Evolutionary conservation across 2,888 invertebrate species (phyloP), one percentile per base, ranked within the genome.

Genomic region (Odiellus spinosus): DNA sequence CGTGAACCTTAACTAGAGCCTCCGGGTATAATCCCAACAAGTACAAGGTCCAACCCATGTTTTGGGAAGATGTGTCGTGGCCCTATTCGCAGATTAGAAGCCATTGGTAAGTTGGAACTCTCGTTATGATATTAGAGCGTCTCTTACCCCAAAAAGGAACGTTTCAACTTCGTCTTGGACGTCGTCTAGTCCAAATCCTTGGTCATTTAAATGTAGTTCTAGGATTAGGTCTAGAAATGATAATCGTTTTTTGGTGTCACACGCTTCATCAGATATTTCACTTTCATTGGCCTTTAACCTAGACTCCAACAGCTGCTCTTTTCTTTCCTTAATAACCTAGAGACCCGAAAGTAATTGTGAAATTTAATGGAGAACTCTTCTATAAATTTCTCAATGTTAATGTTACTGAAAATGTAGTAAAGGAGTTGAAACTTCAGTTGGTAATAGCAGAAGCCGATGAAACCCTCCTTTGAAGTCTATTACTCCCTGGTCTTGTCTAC

Each of bases 41-140:
- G 32, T 78, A 81, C 14, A 83, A 68, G 63, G 79, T 77, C 69
- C 82, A 83, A 59, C 82, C 82, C 56, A 80, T 81, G 12, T 78
- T 82, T 19, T 82, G 80, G 4, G 82, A 81, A 3, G 82, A 82
- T 2, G 83, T 83, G 59, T 26, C 26, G 26, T 26, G 26, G 4
- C 42, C 49, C 26, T 26, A 8, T 8, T 4, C 26, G 26, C n/a
- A n/a, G n/a, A n/a, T n/a, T n/a, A 26, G 8, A 26, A 8, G 8
- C 26, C 26, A 26, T 26, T 26, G 8, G 8, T 26, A 26, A 6
- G 26, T 26, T 26, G 26, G 4, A 26, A 26, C 26, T 26, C n/a
- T n/a, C n/a, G n/a, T n/a, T n/a, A n/a, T n/a, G n/a, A n/a, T n/a
- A n/a, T n/a, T n/a, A n/a, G n/a, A 26, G 8, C 4, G 8, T 8